Conservation (phyloP, 2,113 vertebrate species). For the Callionymus lyra region DNA sequence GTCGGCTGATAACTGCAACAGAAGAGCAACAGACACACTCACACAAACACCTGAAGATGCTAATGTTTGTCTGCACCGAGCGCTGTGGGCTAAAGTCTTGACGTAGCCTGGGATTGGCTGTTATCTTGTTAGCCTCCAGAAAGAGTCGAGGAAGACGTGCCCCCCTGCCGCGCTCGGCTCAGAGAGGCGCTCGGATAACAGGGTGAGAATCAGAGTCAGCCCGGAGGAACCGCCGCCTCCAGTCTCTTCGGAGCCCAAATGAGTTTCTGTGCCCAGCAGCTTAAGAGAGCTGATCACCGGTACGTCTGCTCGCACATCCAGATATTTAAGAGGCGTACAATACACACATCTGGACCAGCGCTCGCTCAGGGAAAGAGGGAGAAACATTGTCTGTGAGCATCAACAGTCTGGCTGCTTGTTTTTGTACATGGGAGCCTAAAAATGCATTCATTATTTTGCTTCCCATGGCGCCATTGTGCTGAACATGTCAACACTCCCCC, state of each 20-base stretch:
- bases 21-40: not conserved
- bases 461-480: conserved; percentile 48
- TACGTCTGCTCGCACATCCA: conserved; percentile 1
- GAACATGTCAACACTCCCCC: conserved; percentile 54
- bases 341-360: conserved; percentile 24
- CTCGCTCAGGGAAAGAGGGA: conserved; percentile 19
- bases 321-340: conserved; percentile 2
- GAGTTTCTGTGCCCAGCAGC: conserved; percentile 50
- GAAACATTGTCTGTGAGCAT: conserved; percentile 27
- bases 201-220: conserved; percentile 35
- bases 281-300: conserved; percentile 2
- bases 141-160: conserved; percentile 25
- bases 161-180: conserved; percentile 39
- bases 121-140: conserved; percentile 51
- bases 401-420: conserved; percentile 31
- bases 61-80: conserved; percentile 39
- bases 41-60: conserved; percentile 46
- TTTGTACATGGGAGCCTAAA: conserved; percentile 45
- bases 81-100: conserved; percentile 26
- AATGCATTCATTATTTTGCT: conserved; percentile 52
- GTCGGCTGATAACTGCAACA: conserved; percentile 26
- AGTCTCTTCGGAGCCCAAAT: conserved; percentile 40
- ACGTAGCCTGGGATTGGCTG: conserved; percentile 50
- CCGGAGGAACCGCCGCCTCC: conserved; percentile 33
- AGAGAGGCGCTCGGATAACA: conserved; percentile 53